These are phyloP conservation scores for Chrysochloris asiatica DNA, from an alignment of 2,113 vertebrate species.

Conservation along the genomic window DNA sequence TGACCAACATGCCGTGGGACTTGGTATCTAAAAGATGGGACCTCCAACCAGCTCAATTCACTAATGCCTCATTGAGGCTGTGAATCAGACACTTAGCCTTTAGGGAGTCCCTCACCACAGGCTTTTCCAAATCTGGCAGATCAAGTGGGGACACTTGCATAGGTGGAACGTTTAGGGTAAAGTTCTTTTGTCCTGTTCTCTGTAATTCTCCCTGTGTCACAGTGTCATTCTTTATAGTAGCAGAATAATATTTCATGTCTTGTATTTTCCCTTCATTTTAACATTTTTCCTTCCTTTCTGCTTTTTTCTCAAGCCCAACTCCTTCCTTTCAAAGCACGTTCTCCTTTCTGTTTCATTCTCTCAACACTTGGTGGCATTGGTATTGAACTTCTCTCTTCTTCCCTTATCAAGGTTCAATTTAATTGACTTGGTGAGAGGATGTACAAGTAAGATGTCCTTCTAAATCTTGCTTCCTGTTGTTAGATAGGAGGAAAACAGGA, in stretches of 20 bases:
- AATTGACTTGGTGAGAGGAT: background rate
- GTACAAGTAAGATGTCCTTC: slow-evolving; percentile 44
- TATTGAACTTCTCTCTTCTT: slow-evolving; percentile 18
- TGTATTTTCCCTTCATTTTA: background rate
- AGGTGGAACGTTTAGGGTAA: slow-evolving; percentile 3
- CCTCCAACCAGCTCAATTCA: background rate
- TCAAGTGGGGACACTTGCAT: slow-evolving; percentile 15
- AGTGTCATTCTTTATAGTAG: background rate
- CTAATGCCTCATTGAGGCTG: slow-evolving; percentile 4
- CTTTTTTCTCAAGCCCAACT: background rate
- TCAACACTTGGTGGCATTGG: background rate
- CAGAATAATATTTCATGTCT: background rate
- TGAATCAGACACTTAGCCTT: slow-evolving; percentile 30
- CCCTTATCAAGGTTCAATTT: slow-evolving; percentile 36
- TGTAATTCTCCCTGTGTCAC: background rate
- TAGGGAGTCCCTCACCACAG: background rate
- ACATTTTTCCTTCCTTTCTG: background rate
- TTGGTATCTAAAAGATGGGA: slow-evolving; percentile 24
- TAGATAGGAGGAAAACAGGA: background rate
- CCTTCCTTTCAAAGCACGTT: background rate
- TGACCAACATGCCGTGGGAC: slow-evolving; percentile 7
- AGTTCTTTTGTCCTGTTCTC: background rate
- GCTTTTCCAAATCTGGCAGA: slow-evolving; percentile 29
- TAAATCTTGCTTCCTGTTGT: slow-evolving; percentile 39
- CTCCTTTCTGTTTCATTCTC: background rate